These are phyloP conservation scores for Pelecanus crispus DNA, from an alignment of 2,113 vertebrate genomes.

Conservation along the genomic window DNA sequence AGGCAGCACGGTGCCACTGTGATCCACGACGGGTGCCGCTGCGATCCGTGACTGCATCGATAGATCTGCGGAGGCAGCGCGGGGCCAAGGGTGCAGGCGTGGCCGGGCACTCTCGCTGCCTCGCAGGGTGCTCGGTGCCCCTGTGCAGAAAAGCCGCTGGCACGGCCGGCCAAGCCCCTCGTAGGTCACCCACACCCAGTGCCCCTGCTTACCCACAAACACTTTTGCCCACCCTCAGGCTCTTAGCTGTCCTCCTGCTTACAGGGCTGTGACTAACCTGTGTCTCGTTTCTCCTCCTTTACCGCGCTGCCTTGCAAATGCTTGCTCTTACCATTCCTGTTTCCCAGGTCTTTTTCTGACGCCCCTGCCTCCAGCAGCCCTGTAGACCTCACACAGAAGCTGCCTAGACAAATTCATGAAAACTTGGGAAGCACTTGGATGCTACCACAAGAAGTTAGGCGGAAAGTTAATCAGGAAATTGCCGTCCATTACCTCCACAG, in stretches of 20 bases:
- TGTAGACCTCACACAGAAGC: neutral
- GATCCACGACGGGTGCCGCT: rapidly evolving
- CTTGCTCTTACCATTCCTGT: neutral
- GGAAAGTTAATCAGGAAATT: constrained; percentile 50
- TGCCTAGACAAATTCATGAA: constrained; percentile 28
- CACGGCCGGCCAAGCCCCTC: neutral
- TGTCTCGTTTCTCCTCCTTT: neutral
- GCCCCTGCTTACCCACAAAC: neutral
- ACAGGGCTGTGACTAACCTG: neutral
- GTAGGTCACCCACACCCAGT: rapidly evolving
- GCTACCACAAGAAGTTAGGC: neutral
- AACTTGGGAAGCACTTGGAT: neutral
- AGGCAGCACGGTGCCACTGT: rapidly evolving
- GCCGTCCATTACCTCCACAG: constrained; percentile 15
- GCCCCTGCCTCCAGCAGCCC: neutral
- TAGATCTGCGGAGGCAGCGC: rapidly evolving
- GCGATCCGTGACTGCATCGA: rapidly evolving
- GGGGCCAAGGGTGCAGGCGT: neutral
- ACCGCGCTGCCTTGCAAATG: neutral
- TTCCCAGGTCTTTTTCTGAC: neutral
- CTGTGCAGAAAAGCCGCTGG: rapidly evolving
- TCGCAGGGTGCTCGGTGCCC: neutral
- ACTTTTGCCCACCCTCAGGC: neutral
- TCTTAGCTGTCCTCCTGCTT: neutral
- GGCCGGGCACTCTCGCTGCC: rapidly evolving